Evolutionary conservation across 2,888 invertebrate genomes (phyloP), one percentile per base, ranked within the genome.

Genomic region (Luffia ferchaultella): DNA sequence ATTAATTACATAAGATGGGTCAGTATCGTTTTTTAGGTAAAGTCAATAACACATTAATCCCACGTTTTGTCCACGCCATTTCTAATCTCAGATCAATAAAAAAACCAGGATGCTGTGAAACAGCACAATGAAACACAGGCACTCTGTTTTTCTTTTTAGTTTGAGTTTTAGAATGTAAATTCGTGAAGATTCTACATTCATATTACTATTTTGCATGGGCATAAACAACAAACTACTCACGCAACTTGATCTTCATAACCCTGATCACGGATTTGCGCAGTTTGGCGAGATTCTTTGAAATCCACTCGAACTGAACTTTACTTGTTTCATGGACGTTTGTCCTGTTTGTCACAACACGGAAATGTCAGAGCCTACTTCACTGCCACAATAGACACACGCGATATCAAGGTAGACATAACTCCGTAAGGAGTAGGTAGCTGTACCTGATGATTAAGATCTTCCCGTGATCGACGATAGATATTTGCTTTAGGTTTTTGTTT

Each of bases 171-270:
- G n/a, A n/a, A n/a, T n/a, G n/a, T n/a, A n/a, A n/a, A n/a, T n/a
- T n/a, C n/a, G n/a, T n/a, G n/a, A n/a, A n/a, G n/a, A n/a, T n/a
- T n/a, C n/a, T n/a, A n/a, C n/a, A n/a, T n/a, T n/a, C n/a, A n/a
- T n/a, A n/a, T n/a, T n/a, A n/a, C n/a, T n/a, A n/a, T n/a, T n/a
- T n/a, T n/a, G n/a, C n/a, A n/a, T n/a, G n/a, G n/a, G n/a, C n/a
- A n/a, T n/a, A n/a, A n/a, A n/a, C n/a, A 12, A 47, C 30, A 20
- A 49, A 16, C 46, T 64, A 76, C 83, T 82, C 60, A 83, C 83
- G 83, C 70, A 83, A 65, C 71, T 82, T 82, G 63, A 83, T 83
- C 73, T 83, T 83, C 83, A 83, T 83, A 63, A 83, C 82, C 74
- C 78, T 80, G 61, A 83, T 83, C 70, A 82, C 79, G 58, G 83